Conservation (phyloP, 2,888 invertebrate genomes). For the Lissonota sp. region DNA sequence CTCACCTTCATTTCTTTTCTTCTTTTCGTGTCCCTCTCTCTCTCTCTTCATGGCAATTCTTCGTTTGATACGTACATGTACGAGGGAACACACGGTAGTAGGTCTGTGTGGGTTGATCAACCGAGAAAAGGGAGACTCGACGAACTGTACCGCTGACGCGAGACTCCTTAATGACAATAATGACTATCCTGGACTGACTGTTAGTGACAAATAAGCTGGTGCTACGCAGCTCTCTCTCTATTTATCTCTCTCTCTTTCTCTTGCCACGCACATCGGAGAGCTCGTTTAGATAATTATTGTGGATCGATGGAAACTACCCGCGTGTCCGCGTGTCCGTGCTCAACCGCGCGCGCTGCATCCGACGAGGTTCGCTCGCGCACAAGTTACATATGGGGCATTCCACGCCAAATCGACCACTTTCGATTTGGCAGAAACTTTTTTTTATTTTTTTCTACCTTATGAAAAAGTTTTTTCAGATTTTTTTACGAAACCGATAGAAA, state of each 20-base stretch:
- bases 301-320: conserved; percentile 70
- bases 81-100: conserved; percentile 27
- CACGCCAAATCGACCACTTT: too few species aligned
- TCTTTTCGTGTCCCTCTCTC: conserved; percentile 36
- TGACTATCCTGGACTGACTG: conserved; percentile 71
- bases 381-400: background rate
- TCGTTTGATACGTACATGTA: background rate
- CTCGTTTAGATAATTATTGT: conserved; percentile 77
- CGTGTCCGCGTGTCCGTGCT: conserved; percentile 47
- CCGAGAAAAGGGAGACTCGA: conserved; percentile 50
- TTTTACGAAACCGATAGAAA: too few species aligned
- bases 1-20: conserved; percentile 49
- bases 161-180: conserved; percentile 70
- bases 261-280: conserved; percentile 61
- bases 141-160: conserved; percentile 58
- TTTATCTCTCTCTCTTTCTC: conserved; percentile 20
- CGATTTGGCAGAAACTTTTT: too few species aligned
- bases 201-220: conserved; percentile 78
- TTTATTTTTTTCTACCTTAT: too few species aligned
- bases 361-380: conserved; percentile 39
- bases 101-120: conserved; percentile 41
- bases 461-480: too few species aligned
- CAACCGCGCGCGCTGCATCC: conserved; percentile 23
- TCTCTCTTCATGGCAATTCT: conserved; percentile 37
- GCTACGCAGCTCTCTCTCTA: conserved; percentile 30